Conservation (phyloP, 2,888 invertebrate species). For the Germaria angustata region DNA sequence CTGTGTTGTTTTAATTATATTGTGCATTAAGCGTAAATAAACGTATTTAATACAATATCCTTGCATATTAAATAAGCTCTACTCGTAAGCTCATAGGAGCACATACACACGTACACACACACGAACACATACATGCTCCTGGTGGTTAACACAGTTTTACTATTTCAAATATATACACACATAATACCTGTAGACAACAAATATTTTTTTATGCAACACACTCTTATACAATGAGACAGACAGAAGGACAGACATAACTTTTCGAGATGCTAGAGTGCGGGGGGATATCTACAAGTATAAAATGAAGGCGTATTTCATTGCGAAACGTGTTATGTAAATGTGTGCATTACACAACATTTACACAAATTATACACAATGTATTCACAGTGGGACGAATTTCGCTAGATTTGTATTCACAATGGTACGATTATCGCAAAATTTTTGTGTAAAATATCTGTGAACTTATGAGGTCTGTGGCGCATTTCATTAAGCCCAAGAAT, state of each 20-base stretch:
- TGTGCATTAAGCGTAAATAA: constrained; percentile 60
- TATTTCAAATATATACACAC: no score
- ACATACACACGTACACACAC: background rate
- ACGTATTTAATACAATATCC: constrained; percentile 56
- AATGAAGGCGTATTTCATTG: constrained; percentile 6
- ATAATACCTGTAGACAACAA: constrained; percentile 1
- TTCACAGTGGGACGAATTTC: background rate
- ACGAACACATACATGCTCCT: background rate
- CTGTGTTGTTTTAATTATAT: constrained; percentile 54
- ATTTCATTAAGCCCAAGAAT: no score
- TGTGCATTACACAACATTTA: background rate
- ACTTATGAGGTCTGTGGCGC: no score
- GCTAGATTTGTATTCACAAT: no score
- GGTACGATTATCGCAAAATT: no score
- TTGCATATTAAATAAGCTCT: constrained; percentile 51
- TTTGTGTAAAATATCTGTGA: no score
- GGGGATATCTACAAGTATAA: constrained; percentile 1
- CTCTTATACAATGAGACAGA: background rate
- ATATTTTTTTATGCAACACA: constrained; percentile 6
- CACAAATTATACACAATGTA: background rate
- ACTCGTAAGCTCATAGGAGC: background rate
- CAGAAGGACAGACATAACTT: background rate
- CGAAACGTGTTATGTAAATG: background rate
- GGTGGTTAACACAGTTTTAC: background rate
- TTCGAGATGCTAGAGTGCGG: background rate